Evolutionary conservation across 2,888 invertebrate genomes (phyloP).

Genomic region (Heteromyza rotundicornis): DNA sequence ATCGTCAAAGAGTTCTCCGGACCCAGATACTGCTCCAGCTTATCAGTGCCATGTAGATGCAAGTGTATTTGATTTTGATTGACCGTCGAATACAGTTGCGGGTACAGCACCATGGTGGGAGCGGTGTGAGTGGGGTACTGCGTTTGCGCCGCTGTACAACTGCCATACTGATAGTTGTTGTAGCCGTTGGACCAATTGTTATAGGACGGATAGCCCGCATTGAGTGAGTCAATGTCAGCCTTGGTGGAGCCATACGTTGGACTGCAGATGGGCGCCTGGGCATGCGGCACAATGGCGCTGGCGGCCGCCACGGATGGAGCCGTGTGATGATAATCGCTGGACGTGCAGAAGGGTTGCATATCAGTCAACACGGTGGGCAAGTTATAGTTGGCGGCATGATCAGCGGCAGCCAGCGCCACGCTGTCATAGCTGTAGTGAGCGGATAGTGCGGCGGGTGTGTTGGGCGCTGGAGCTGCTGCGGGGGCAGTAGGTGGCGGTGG

Average conservation of each 20-base stretch:
- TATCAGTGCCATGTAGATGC: conserved; percentile 74
- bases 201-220: conserved; percentile 51
- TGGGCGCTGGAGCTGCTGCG: conserved; percentile 52
- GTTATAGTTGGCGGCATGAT: conserved; percentile 65
- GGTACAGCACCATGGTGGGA: conserved; percentile 75
- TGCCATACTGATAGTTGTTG: conserved; percentile 74
- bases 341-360: conserved; percentile 64
- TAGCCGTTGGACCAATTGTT: conserved; percentile 69
- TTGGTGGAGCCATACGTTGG: conserved; percentile 50
- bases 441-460: conserved; percentile 58
- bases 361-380: conserved; percentile 69
- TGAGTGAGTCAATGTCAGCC: conserved; percentile 56
- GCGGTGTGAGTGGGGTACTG: conserved; percentile 56
- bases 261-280: conserved; percentile 46
- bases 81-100: conserved; percentile 81
- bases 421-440: conserved; percentile 52
- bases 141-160: conserved; percentile 55
- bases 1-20: conserved; percentile 67
- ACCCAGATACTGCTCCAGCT: conserved; percentile 71
- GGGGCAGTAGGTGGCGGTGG: conserved; percentile 63
- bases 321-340: conserved; percentile 61
- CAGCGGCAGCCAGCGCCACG: conserved; percentile 38
- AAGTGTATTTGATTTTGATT: conserved; percentile 88
- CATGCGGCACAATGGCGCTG: conserved; percentile 40
- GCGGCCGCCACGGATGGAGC: conserved; percentile 44